Percentiles rank a stretch among this genome's conserved stretches.
Conservation (phyloP, 2,888 invertebrate species). For the Eupithecia exiguata region DNA sequence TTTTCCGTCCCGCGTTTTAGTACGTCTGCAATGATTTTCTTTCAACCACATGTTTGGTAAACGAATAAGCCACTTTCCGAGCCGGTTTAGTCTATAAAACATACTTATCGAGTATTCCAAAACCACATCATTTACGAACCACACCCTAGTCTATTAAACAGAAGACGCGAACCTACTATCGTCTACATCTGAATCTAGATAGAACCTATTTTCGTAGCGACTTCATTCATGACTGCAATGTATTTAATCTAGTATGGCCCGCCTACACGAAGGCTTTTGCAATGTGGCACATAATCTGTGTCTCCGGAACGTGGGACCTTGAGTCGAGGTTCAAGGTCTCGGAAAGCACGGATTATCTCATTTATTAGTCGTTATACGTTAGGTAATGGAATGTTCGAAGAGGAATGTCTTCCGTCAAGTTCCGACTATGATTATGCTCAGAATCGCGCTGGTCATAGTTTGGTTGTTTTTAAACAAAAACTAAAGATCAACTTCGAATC, state of each 20-base stretch:
- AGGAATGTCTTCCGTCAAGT: constrained; percentile 25
- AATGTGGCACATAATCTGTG: not conserved
- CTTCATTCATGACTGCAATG: constrained; percentile 49
- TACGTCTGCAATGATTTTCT: too few relatives aligned
- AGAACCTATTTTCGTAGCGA: constrained; percentile 37
- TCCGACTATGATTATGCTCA: not conserved
- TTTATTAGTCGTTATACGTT: constrained; percentile 34
- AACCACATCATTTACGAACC: constrained; percentile 7
- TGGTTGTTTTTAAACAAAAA: too few relatives aligned
- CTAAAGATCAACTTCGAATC: too few relatives aligned
- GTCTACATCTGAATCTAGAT: constrained; percentile 19
- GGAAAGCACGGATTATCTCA: constrained; percentile 41
- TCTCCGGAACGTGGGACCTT: constrained; percentile 38
- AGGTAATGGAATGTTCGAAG: constrained; percentile 25
- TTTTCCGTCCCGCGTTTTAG: too few relatives aligned
- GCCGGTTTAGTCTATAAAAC: not conserved
- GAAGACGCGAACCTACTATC: not conserved
- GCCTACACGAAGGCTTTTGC: constrained; percentile 34
- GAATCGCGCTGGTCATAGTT: not conserved
- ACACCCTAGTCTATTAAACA: not conserved
- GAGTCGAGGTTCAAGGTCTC: constrained; percentile 39
- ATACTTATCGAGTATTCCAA: not conserved
- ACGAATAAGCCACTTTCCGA: too few relatives aligned
- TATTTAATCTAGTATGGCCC: constrained; percentile 20
- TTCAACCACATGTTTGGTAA: too few relatives aligned